Base-by-base conservation (phyloP, 2,888 invertebrate species). In the Acanthosepion pharaonis region DNA sequence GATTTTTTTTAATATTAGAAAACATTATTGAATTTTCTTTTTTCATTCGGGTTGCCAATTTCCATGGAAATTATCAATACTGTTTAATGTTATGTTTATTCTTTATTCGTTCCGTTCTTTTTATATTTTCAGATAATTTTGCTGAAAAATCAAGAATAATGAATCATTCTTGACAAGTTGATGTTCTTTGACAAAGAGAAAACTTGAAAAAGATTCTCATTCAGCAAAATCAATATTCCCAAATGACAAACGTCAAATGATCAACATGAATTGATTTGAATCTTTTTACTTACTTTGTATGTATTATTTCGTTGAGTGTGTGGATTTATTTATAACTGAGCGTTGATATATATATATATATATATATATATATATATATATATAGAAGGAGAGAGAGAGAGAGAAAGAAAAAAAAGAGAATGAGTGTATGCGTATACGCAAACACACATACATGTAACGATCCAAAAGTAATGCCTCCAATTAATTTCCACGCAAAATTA, bases 321-420 rank as follows among this genome's bases (percentile, higher is more conserved):
- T 55, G 15, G 4, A 18, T 55, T 5, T 55, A 18, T 55, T 20
- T 18, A 55, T 18, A 55, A 55, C 15, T 55, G 20, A 15, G 55
- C 20, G 18, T 20, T 20, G 4, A 55, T n/a, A 91, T n/a, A 91
- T n/a, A 91, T 91, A 91, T 91, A 91, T 91, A 91, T 91, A 91
- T 91, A 91, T 91, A 91, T 91, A 91, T 91, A 91, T n/a, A 91
- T 91, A 91, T 91, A 91, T 91, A 91, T 33, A 91, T 3, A n/a
- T 33, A 91, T 3, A 91, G 25, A 91, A 49, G 25, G 0, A 93
- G 42, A 42, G 42, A 42, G 42, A 42, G 42, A 42, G 42, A 42
- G 42, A 42, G 42, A 42, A 2, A 42, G 0, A 42, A 2, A 42
- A 42, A 42, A 42, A 2, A 42, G 42, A 42, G 42, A 42, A 42